Evolutionary conservation across 2,888 invertebrate species (phyloP), one percentile per base, ranked within the genome.

Genomic region (Andrena haemorrhoa): DNA sequence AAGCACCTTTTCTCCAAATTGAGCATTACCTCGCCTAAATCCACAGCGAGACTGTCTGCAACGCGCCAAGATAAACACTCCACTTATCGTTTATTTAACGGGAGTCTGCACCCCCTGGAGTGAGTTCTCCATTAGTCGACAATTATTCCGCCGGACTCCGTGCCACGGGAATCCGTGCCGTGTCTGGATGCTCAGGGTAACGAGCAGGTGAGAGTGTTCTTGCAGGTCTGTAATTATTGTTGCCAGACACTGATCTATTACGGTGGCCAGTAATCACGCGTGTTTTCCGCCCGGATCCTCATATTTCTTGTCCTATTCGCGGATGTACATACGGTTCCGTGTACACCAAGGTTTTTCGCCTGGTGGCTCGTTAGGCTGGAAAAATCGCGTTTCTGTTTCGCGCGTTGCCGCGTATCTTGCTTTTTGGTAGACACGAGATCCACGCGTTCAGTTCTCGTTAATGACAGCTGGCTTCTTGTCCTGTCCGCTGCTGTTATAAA

Each of bases 141-240:
- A 63, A 53, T 49, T 64, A 41, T 23, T 7, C 3, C 16, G 26
- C 10, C 26, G 56, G 56, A 23, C 60, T 49, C 29, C 49, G 51
- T 47, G 61, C 7, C 29, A n/a, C 35, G 2, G 61, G 10, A 51
- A 76, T 73, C 53, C 6, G 74, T 26, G 5, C 12, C 31, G 31
- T 41, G 26, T 12, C 23, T 10, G 49, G n/a, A 12, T 49, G 63
- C 10, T 60, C n/a, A 26, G 12, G 35, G 29, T 26, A 6, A 8
- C 64, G 35, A 49, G 51, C 29, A 53, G 72, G 31, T 31, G 63
- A 71, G 6, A 33, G 49, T 31, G 41, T 81, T 81, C 79, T 81
- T 81, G 70, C 73, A 8, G 8, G 8, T 6, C 12, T 10, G 73
- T 56, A 74, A 81, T 81, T 81, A 81, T 81, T 70, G 79, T 79